Evolutionary conservation across 2,888 invertebrate genomes (phyloP).

Genomic region (Pinctada fucata): DNA sequence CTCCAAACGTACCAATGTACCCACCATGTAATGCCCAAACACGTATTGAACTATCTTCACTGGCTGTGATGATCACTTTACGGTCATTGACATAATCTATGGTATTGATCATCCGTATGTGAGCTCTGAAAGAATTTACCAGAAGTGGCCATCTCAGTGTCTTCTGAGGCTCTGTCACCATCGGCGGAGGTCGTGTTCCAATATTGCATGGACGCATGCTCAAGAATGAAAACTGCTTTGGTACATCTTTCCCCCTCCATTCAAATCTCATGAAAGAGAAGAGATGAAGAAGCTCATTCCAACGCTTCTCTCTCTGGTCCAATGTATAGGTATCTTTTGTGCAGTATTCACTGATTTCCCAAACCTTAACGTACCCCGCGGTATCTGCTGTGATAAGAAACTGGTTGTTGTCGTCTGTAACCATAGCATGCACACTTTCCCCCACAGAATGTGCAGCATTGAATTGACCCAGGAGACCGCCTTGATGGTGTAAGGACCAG

Average conservation of each 20-base stretch:
- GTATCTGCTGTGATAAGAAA: constrained; percentile 81
- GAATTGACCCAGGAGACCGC: constrained; percentile 85
- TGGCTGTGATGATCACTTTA: constrained; percentile 83
- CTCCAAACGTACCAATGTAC: constrained; percentile 86
- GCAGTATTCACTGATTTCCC: constrained; percentile 86
- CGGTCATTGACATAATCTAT: constrained; percentile 84
- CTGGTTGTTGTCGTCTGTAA: constrained; percentile 84
- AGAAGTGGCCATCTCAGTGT: constrained; percentile 65
- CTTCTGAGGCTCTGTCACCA: constrained; percentile 53
- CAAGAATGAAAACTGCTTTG: constrained; percentile 41
- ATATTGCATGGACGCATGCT: constrained; percentile 23
- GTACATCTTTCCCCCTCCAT: constrained; percentile 37
- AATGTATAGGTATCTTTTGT: constrained; percentile 72
- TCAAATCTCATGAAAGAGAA: constrained; percentile 60
- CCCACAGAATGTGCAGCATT: constrained; percentile 83
- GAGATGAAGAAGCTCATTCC: constrained; percentile 46
- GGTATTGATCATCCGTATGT: constrained; percentile 83
- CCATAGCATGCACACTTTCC: constrained; percentile 81
- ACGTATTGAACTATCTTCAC: constrained; percentile 83
- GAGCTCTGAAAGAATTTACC: constrained; percentile 80
- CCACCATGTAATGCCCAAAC: constrained; percentile 69
- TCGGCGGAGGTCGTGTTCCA: constrained; percentile 54
- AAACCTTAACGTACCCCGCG: constrained; percentile 87
- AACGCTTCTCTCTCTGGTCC: constrained; percentile 41
- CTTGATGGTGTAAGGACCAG: constrained; percentile 88